phyloP scores from a whole-genome alignment of 1,140 invertebrate genomes.

The Harpegnathos saltator region DNA sequence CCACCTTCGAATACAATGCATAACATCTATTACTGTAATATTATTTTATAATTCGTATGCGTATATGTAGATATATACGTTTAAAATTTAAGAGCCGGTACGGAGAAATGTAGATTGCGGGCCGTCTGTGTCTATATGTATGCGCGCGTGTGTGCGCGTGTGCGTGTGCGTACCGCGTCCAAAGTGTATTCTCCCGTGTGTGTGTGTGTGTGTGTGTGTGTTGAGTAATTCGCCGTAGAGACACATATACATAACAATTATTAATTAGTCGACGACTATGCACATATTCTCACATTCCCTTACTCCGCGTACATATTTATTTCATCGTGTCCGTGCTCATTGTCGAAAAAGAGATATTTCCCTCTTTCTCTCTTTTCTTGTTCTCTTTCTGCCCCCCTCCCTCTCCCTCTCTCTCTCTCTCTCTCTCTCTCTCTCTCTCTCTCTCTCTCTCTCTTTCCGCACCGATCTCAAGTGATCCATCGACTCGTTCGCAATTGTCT shows the following conservation, averaged over 20 bases:
- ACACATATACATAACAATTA: constrained; percentile 41
- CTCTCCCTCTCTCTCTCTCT: no score
- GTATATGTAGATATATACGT: constrained; percentile 67
- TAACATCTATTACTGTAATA: constrained; percentile 77
- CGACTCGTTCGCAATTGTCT: constrained; percentile 39
- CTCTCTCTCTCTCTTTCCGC: constrained; percentile 13
- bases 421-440: no score
- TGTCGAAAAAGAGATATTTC: no score
- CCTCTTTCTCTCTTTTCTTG: no score
- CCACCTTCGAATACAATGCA: constrained; percentile 79
- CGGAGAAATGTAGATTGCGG: constrained; percentile 20
- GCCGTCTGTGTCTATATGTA: constrained; percentile 2
- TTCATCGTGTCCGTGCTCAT: background rate
- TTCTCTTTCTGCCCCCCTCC: no score
- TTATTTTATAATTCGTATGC: constrained; percentile 70
- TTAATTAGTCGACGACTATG: constrained; percentile 30
- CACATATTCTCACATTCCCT: constrained; percentile 20
- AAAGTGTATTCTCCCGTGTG: no score
- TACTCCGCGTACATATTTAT: background rate
- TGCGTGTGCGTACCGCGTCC: no score
- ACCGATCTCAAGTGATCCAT: constrained; percentile 32
- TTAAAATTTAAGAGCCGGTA: constrained; percentile 55
- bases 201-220: background rate
- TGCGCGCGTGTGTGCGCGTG: background rate
- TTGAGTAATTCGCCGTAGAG: constrained; percentile 12